Conservation (phyloP, 2,797 vertebrate genomes). For the Nasua narica region DNA sequence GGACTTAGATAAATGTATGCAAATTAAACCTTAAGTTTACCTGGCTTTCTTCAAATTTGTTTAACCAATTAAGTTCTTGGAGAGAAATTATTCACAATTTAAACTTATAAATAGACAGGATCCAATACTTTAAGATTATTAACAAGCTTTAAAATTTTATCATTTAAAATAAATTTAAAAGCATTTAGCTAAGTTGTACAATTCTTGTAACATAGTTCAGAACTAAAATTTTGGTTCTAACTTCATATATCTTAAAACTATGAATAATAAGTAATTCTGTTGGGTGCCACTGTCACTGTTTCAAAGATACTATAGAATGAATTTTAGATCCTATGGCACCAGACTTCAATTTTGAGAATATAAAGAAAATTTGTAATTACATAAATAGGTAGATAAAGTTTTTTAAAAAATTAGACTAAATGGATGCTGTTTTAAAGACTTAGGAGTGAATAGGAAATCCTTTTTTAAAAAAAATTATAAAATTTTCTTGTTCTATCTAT, state of each 20-base stretch:
- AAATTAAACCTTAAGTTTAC: constrained; percentile 34
- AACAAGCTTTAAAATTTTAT: neutral
- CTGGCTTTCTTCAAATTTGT: constrained; percentile 33
- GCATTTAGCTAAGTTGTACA: neutral
- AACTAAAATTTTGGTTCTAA: neutral
- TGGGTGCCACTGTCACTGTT: neutral
- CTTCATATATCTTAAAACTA: neutral
- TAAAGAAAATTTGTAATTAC: neutral
- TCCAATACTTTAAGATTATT: neutral
- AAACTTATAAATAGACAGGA: neutral
- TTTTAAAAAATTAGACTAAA: neutral
- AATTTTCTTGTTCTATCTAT: neutral
- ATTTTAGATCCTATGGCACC: neutral
- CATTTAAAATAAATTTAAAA: neutral
- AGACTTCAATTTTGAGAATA: neutral
- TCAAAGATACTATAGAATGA: neutral
- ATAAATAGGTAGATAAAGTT: neutral
- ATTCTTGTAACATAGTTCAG: neutral
- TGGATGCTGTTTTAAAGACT: neutral
- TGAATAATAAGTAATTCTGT: neutral
- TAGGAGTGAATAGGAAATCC: neutral
- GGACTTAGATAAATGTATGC: constrained; percentile 31
- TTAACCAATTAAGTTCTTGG: neutral
- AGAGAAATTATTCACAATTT: neutral
- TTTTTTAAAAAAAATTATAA: neutral